Percentiles rank a stretch among this genome's conserved stretches.
These are phyloP conservation scores for Umimayanthus chanpuru DNA, from an alignment of 92 coral and sea anemone genomes.

Conservation along the genomic window DNA sequence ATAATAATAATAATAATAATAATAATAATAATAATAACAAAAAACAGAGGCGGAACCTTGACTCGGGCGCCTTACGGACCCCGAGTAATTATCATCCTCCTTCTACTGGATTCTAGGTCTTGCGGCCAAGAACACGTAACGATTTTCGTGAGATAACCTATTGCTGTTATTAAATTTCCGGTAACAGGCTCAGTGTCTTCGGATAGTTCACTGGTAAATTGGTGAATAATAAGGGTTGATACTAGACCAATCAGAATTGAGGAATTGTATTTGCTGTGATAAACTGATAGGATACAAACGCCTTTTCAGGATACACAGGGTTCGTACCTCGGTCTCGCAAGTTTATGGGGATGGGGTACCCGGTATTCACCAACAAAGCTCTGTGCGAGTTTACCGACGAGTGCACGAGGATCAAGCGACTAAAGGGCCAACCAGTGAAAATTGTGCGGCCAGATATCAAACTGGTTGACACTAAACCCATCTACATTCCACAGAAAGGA, in stretches of 20 bases:
- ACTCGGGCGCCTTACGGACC: no score
- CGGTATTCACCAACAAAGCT: conserved; percentile 85
- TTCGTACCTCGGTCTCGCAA: conserved; percentile 95
- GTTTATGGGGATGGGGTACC: conserved; percentile 90
- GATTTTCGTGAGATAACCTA: no score
- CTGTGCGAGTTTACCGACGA: conserved; percentile 86
- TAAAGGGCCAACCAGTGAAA: conserved; percentile 77
- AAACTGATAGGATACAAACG: not conserved
- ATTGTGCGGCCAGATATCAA: conserved; percentile 73
- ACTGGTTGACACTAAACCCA: conserved; percentile 81
- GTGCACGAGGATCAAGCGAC: conserved; percentile 69
- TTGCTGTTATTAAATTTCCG: no score
- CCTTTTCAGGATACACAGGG: conserved; percentile 81
- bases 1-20: no score
- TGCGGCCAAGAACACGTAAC: no score
- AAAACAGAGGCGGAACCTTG: no score
- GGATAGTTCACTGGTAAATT: not conserved
- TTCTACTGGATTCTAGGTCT: no score
- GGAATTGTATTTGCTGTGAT: not conserved
- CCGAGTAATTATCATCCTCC: no score
- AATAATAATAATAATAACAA: no score
- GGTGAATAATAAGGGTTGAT: no score
- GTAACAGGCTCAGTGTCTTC: no score
- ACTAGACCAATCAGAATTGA: no score
- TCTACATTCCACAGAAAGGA: conserved; percentile 73